Conservation (phyloP, 2,888 invertebrate species). For the Melanotus villosus region DNA sequence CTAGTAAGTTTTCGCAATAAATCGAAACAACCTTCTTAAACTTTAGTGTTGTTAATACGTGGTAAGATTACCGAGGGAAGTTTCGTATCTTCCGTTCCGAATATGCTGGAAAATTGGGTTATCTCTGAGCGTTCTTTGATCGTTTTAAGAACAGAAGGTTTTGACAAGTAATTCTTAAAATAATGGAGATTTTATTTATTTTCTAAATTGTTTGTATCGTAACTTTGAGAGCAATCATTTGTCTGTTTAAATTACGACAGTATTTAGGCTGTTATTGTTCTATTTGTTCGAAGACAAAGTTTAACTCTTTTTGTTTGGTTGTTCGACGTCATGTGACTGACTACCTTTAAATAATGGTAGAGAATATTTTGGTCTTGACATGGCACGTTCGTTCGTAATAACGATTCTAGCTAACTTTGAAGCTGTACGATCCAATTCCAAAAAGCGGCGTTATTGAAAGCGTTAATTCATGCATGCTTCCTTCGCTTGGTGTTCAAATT, state of each 20-base stretch:
- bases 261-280: background rate
- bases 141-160: too few species aligned
- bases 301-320: background rate
- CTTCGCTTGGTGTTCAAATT: slow-evolving; percentile 10
- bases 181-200: background rate
- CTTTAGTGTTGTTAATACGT: slow-evolving; percentile 32
- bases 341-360: slow-evolving; percentile 7
- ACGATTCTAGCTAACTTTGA: slow-evolving; percentile 22
- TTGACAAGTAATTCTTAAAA: background rate
- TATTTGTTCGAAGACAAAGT: background rate
- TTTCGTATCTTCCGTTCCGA: background rate
- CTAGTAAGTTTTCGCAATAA: slow-evolving; percentile 25
- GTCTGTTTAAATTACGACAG: background rate
- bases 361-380: background rate
- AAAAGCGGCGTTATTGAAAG: slow-evolving; percentile 18
- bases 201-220: background rate
- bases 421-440: slow-evolving; percentile 10
- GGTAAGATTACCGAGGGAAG: slow-evolving; percentile 15
- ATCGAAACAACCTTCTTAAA: slow-evolving; percentile 29
- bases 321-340: background rate
- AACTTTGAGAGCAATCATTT: background rate
- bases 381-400: slow-evolving; percentile 8
- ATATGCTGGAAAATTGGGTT: too few species aligned
- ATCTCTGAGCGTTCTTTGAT: too few species aligned
- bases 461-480: slow-evolving; percentile 17